Evolutionary conservation across 2,888 invertebrate species (phyloP).

Genomic region (Dryadula phaetusa): DNA sequence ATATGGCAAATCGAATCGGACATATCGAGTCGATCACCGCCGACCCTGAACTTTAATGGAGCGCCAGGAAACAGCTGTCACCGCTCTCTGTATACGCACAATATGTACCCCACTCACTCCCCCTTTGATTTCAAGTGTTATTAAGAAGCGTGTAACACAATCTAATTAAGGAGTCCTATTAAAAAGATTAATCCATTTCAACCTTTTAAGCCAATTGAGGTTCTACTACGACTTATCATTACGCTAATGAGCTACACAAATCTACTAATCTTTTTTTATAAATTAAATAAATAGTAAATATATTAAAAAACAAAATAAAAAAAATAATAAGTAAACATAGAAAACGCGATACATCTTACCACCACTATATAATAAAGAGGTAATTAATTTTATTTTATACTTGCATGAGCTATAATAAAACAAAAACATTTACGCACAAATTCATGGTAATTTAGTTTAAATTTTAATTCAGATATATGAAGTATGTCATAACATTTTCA

Average conservation of each 20-base stretch:
- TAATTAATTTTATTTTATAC: no score
- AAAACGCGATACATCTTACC: no score
- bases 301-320: no score
- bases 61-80: constrained; percentile 40
- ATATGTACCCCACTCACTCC: background rate
- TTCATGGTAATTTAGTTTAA: no score
- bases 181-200: constrained; percentile 16
- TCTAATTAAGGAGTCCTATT: constrained; percentile 16
- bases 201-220: constrained; percentile 10
- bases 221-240: background rate
- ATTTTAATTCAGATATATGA: no score
- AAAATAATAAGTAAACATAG: no score
- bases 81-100: constrained; percentile 24
- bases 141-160: constrained; percentile 24
- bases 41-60: constrained; percentile 44
- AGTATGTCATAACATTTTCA: no score
- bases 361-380: no score
- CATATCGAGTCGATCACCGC: constrained; percentile 35
- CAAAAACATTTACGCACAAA: no score
- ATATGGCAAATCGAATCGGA: constrained; percentile 35
- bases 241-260: background rate
- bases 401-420: no score
- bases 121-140: constrained; percentile 16
- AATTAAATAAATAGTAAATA: no score
- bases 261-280: background rate